Conservation (phyloP, 2,113 vertebrate genomes). For the Probosciger aterrimus region DNA sequence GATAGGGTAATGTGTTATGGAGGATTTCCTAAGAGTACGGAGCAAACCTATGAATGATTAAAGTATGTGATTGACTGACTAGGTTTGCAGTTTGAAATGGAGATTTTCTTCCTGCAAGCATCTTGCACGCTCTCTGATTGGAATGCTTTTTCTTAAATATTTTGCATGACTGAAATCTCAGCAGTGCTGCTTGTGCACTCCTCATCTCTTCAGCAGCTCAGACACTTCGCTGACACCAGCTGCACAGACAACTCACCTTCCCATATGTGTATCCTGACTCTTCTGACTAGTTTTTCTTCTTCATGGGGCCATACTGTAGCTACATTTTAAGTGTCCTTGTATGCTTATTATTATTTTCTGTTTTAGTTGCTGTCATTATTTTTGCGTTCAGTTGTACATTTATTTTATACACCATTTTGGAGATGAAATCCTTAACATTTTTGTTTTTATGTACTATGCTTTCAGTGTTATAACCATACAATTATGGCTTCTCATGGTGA, state of each 20-base stretch:
- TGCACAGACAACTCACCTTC: background rate
- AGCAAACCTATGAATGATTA: background rate
- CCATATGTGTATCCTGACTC: background rate
- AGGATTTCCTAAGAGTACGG: background rate
- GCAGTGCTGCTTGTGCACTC: background rate
- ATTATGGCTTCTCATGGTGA: conserved; percentile 79
- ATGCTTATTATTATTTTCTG: conserved; percentile 34
- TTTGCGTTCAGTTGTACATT: conserved; percentile 37
- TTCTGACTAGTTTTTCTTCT: background rate
- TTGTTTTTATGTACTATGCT: conserved; percentile 77
- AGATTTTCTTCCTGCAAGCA: background rate
- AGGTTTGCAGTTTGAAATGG: background rate
- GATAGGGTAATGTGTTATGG: background rate
- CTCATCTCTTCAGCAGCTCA: background rate
- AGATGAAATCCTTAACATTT: conserved; percentile 63
- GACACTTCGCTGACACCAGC: background rate
- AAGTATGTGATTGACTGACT: background rate
- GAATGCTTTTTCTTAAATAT: background rate
- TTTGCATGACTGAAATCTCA: background rate
- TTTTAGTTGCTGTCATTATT: conserved; percentile 47
- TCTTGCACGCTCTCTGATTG: background rate
- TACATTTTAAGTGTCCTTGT: background rate
- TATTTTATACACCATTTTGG: conserved; percentile 1
- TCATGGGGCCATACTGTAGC: background rate
- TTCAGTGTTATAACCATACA: conserved; percentile 80